Evolutionary conservation across 2,797 vertebrate species (phyloP), one percentile per base, ranked within the genome.

Genomic region (Tiaroga cobitis): DNA sequence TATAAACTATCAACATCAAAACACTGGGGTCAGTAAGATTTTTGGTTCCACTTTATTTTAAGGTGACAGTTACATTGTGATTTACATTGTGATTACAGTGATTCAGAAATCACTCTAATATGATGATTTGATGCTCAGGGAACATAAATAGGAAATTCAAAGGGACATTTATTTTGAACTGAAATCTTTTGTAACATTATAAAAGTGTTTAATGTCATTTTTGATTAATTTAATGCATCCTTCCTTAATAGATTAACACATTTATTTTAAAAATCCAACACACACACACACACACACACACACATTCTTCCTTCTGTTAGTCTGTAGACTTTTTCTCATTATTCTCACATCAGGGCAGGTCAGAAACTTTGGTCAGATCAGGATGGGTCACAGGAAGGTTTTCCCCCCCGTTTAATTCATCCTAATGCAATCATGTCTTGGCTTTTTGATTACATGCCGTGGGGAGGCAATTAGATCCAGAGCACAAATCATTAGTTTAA

Each of bases 391-490:
- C 21, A 41, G 13, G 59, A 54, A 83, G 56, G 26, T 21, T 41
- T 18, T 86, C 61, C 69, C 72, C 72, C 61, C 26, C 3, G 8
- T 87, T 88, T 81, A 89, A 84, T 89, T 87, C 82, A 82, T 76
- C 43, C 37, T 73, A 88, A 88, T 89, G 68, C 68, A 85, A 90
- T 89, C 70, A 89, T 79, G 49, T 89, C 87, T 79, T 70, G 84
- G 80, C 75, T 87, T 87, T 88, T 80, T 87, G 82, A 87, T 88
- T 81, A 49, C 68, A 80, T 79, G 81, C 89, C 86, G 56, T 69
- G 83, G 63, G 85, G 83, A 88, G 65, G 24, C 81, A 85, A 90
- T 91, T 88, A 87, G 77, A 90, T 90, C 83, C 29, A 78, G 85
- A 87, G 90, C 84, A 86, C 65, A 83, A 87, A 82, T 74, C 82